These are phyloP conservation scores for Prionailurus viverrinus DNA, from an alignment of 2,113 vertebrate genomes.

Conservation along the genomic window DNA sequence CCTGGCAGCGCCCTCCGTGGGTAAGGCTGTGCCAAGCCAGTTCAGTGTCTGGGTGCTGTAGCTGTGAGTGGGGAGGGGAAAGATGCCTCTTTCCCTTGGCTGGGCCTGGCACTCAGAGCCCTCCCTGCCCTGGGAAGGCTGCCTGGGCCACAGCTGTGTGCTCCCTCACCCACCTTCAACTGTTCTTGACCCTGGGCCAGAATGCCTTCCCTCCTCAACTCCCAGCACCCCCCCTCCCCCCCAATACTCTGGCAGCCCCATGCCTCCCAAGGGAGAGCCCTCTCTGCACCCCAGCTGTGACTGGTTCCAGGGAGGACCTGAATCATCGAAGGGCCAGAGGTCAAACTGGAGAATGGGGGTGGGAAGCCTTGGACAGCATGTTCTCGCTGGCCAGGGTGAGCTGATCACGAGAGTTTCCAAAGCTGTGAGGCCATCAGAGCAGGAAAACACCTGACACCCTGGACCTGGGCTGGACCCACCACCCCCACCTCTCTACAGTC, in stretches of 20 bases:
- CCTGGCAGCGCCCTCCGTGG: background rate
- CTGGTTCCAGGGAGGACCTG: background rate
- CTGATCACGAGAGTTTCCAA: constrained; percentile 77
- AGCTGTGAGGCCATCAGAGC: constrained; percentile 35
- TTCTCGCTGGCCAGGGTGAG: background rate
- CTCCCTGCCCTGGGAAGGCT: constrained; percentile 45
- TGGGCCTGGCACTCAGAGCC: background rate
- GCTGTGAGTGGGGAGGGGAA: background rate
- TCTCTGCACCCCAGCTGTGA: background rate
- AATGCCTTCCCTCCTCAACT: background rate
- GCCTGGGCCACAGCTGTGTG: constrained; percentile 66
- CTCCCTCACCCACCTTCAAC: constrained; percentile 38
- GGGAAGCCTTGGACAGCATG: constrained; percentile 57
- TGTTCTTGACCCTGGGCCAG: constrained; percentile 56
- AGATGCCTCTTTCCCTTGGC: background rate
- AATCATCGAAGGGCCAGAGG: constrained; percentile 29
- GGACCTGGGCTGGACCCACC: constrained; percentile 1
- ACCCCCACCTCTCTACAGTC: background rate
- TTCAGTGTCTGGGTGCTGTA: background rate
- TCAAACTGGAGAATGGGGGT: background rate
- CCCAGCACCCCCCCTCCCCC: background rate
- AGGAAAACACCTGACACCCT: constrained; percentile 63
- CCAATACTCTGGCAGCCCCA: background rate
- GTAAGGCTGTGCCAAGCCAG: background rate
- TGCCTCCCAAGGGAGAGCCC: background rate